These are phyloP conservation scores for Nestor notabilis DNA, from an alignment of 2,113 vertebrate species.

Conservation along the genomic window DNA sequence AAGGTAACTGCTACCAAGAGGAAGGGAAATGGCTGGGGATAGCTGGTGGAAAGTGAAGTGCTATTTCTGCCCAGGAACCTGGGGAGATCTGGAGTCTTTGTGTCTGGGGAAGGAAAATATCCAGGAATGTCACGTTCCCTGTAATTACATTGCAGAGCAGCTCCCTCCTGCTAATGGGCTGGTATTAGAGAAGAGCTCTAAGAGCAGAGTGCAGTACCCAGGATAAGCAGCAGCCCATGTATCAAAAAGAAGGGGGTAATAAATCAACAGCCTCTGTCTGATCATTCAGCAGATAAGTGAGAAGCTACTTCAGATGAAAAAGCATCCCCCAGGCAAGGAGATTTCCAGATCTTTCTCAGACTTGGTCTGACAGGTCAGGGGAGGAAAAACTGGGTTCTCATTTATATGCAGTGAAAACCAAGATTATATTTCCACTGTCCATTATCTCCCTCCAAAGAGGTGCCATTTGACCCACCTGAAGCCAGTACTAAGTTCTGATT, in stretches of 20 bases:
- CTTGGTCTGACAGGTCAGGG: neutral
- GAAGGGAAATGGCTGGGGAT: neutral
- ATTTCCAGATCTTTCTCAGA: neutral
- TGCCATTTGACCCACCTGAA: neutral
- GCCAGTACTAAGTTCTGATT: neutral
- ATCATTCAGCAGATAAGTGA: neutral
- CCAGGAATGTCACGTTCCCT: neutral
- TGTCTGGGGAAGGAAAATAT: neutral
- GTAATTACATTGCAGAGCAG: neutral
- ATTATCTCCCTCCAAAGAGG: neutral
- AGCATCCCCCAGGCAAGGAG: neutral
- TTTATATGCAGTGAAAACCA: neutral
- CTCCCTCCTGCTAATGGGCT: neutral
- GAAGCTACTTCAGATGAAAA: conserved; percentile 17
- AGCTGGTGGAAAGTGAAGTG: accelerated
- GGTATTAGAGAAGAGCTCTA: neutral
- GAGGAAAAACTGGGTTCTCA: neutral
- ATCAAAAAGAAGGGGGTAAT: conserved; percentile 27
- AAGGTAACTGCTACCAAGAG: neutral
- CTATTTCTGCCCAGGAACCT: neutral
- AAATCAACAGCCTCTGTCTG: neutral
- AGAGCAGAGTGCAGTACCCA: neutral
- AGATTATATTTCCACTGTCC: neutral
- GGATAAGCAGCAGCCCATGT: conserved; percentile 12
- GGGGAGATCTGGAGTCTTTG: neutral